Base-by-base conservation (phyloP, 2,797 vertebrate species). In the Hozukius guyotensis region DNA sequence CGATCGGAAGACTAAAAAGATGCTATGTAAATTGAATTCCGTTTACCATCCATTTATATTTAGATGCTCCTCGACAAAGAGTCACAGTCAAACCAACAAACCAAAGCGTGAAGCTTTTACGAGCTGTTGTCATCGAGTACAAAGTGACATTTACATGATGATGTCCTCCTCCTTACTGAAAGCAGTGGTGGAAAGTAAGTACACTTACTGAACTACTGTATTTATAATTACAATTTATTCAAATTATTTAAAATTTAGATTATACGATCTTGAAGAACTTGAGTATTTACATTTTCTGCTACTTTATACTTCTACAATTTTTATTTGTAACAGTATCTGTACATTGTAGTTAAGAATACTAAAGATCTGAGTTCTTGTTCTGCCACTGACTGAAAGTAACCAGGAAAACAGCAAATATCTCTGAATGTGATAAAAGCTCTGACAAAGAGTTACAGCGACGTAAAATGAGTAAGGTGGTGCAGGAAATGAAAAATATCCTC, bases 361-460 rank as follows among this genome's bases (percentile, higher is more conserved):
- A 38, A 38, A 38, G 36, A 38, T 14, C 13, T 38, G 20, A 55
- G 12, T 42, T 12, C 16, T 13, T 29, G 6, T 38, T 57, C 4
- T 2, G 1, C 10, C 20, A 16, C 7, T 6, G 67, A 27, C 32
- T 24, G 31, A 70, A 7, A 66, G 38, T 7, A 24, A 67, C 10
- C 24, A 65, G 32, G 13, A 31, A n/a, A 46, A 52, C 2, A 27
- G 5, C 16, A 14, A 38, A 42, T 8, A 32, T 34, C n/a, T 74
- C 9, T 46, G 72, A 38, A 65, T 60, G 18, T 38, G 56, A 78
- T 55, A 31, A 77, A 69, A 79, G 38, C 65, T 64, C 27, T 65
- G 52, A 55, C 36, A 59, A 74, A 84, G 60, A 79, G n/a, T 55
- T n/a, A 63, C 10, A 4, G 57, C 22, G 7, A 46, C 13, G 29